Evolutionary conservation across 2,797 vertebrate genomes (phyloP), one percentile per base, ranked within the genome.

Genomic region (Cynodonichthys magdalenae): DNA sequence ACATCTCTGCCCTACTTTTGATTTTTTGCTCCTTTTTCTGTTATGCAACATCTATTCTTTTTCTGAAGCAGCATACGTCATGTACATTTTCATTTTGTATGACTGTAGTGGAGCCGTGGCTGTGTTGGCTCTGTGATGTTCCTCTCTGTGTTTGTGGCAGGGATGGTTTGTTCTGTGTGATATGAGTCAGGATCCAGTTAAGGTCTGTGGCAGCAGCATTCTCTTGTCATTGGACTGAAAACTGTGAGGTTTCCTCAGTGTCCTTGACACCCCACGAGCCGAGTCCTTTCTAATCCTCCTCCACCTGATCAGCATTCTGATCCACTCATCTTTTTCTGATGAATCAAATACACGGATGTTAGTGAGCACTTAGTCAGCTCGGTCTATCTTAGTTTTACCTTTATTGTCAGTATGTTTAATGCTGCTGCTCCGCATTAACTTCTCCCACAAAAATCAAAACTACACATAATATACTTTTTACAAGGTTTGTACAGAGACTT

Each of bases 191-290:
- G 34, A 62, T 58, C 52, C 47, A 6, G 31, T 53, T 56, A 39
- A 46, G 44, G 67, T 46, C 56, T 5, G 6, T 19, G 28, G 53
- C 59, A 55, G 66, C 47, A 2, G 45, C 47, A 66, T 71, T 68
- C 47, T 53, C 48, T 53, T 36, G 17, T 46, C 24, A 48, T 31
- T 52, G 60, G 53, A 68, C 41, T 41, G 57, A 66, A 19, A 24
- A 5, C 19, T 49, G 54, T 0, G 57, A 82, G 81, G 81, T 87
- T 65, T 59, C 29, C 41, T 19, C 49, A 28, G 53, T 82, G 82
- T 84, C 81, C 81, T 88, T 88, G 82, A 83, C 74, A 68, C 58
- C 50, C 20, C 20, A n/a, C 31, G 66, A 74, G 66, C 64, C 62
- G 34, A 59, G 48, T 54, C 15, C 28, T 44, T 44, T 50, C 31